Conservation (phyloP, 1,140 invertebrate species). For the Hyphantria cunea region DNA sequence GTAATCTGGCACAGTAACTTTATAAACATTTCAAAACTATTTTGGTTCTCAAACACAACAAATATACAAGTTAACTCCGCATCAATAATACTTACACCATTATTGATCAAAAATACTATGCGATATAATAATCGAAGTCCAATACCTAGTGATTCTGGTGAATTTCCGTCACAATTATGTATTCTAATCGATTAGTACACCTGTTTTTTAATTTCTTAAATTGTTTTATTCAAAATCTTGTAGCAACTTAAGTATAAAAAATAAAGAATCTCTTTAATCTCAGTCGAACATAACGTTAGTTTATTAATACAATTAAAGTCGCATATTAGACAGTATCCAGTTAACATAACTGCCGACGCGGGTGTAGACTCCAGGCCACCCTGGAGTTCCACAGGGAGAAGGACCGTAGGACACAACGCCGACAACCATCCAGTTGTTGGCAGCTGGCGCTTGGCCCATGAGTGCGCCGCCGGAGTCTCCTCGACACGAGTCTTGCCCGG, state of each 20-base stretch:
- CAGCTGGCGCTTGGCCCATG: conserved; percentile 75
- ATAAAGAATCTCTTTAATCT: conserved; percentile 1
- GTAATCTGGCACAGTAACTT: too few species aligned
- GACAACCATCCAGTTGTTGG: conserved; percentile 71
- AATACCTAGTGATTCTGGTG: too few species aligned
- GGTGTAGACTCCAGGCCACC: conserved; percentile 90
- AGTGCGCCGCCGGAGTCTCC: conserved; percentile 87
- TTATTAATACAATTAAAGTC: conserved; percentile 23
- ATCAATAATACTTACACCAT: too few species aligned
- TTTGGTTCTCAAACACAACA: too few species aligned
- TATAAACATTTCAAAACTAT: too few species aligned
- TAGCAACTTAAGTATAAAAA: not conserved
- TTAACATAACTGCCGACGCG: conserved; percentile 85
- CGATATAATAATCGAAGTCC: too few species aligned
- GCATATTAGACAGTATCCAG: conserved; percentile 83
- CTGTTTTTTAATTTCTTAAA: too few species aligned
- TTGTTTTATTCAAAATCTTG: too few species aligned
- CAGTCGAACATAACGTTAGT: conserved; percentile 3
- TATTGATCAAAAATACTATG: too few species aligned
- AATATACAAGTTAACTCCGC: too few species aligned
- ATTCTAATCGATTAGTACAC: too few species aligned
- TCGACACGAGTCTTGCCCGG: conserved; percentile 84
- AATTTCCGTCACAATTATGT: too few species aligned
- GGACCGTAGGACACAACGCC: conserved; percentile 91
- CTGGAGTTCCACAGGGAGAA: conserved; percentile 85